These are phyloP conservation scores for Gila robusta DNA, from an alignment of 2,797 vertebrate genomes.

Conservation along the genomic window DNA sequence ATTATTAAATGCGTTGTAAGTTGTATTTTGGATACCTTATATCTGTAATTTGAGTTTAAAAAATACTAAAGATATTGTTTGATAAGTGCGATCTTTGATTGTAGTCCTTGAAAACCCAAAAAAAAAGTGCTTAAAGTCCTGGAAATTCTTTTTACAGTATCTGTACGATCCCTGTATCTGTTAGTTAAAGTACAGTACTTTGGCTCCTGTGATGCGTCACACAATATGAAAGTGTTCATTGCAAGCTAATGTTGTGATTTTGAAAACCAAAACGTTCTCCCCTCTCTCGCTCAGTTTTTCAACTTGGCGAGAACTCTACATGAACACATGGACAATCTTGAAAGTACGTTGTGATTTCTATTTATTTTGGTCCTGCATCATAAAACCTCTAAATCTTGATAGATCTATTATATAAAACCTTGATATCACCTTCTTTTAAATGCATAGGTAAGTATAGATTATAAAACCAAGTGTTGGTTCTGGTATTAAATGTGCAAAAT, in stretches of 20 bases:
- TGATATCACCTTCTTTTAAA: background rate
- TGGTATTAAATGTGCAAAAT: background rate
- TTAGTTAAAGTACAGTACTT: background rate
- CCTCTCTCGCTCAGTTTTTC: constrained; percentile 94
- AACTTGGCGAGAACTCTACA: constrained; percentile 99
- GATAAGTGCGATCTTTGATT: no score
- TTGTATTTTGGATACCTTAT: no score
- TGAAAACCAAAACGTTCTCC: constrained; percentile 57
- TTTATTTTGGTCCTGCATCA: constrained; percentile 10
- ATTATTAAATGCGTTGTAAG: no score
- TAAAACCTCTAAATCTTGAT: background rate
- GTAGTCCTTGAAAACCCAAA: no score
- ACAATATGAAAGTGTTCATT: background rate
- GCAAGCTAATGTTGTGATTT: constrained; percentile 19
- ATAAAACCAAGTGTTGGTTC: background rate
- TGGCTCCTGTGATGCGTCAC: background rate
- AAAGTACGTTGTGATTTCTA: constrained; percentile 87
- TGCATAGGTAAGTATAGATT: constrained; percentile 8
- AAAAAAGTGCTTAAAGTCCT: no score
- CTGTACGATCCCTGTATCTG: background rate
- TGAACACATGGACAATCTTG: constrained; percentile 98
- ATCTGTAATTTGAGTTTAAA: no score
- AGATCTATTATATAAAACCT: background rate
- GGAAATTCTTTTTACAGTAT: no score
- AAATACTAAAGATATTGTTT: no score